These are phyloP conservation scores for Ichneumon xanthorius DNA, from an alignment of 2,888 invertebrate species.

Conservation along the genomic window DNA sequence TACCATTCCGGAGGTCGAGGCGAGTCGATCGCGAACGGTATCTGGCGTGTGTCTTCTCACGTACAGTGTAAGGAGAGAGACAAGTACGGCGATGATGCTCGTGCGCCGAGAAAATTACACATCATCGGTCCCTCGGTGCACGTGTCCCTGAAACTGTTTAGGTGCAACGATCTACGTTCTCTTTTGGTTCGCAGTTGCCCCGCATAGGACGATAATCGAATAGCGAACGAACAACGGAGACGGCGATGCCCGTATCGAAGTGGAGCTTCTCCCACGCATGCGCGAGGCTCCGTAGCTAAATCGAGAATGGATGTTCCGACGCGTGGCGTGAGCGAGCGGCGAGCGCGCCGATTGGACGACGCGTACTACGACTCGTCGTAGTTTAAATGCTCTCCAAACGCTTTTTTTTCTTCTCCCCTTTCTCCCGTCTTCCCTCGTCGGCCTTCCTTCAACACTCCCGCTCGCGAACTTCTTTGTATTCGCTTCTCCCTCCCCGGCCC, in stretches of 20 bases:
- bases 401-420: constrained; percentile 11
- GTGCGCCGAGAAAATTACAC: background rate
- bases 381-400: constrained; percentile 43
- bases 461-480: constrained; percentile 10
- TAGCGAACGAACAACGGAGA: constrained; percentile 7
- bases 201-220: constrained; percentile 29
- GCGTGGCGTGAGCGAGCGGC: constrained; percentile 65
- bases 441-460: background rate
- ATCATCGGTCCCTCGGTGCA: background rate
- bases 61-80: background rate
- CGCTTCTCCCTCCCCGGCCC: background rate
- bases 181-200: background rate
- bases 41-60: background rate
- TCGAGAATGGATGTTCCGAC: constrained; percentile 63
- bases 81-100: background rate
- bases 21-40: constrained; percentile 3
- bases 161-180: constrained; percentile 46
- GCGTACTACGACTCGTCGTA: constrained; percentile 52
- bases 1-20: background rate
- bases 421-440: background rate
- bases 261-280: constrained; percentile 48
- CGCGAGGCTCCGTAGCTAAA: constrained; percentile 53
- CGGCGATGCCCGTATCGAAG: constrained; percentile 15
- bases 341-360: constrained; percentile 62
- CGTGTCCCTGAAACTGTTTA: constrained; percentile 41